Evolutionary conservation across 1,140 invertebrate species (phyloP).

Genomic region (Drosophila eugracilis): DNA sequence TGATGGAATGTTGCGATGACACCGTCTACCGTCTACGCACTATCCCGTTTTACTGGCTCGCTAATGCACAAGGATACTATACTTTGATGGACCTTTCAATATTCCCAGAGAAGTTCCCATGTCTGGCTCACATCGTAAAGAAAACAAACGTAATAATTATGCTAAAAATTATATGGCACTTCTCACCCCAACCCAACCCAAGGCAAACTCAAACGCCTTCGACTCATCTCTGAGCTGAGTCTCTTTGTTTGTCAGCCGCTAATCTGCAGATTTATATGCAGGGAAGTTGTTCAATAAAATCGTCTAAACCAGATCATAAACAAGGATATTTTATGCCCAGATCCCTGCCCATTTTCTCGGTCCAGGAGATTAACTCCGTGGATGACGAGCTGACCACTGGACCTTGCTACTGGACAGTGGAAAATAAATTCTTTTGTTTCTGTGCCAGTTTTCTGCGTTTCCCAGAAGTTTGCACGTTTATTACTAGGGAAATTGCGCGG

Average conservation of each 20-base stretch:
- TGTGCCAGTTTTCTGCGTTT: slow-evolving; percentile 14
- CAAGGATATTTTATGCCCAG: slow-evolving; percentile 79
- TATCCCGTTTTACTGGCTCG: slow-evolving; percentile 54
- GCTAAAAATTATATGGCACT: slow-evolving; percentile 83
- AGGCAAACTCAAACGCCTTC: slow-evolving; percentile 1
- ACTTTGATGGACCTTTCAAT: slow-evolving; percentile 32
- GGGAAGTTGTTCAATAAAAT: slow-evolving; percentile 84
- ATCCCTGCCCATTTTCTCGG: slow-evolving; percentile 51
- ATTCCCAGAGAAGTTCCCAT: slow-evolving; percentile 36
- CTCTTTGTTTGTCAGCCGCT: slow-evolving; percentile 58
- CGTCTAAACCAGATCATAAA: slow-evolving; percentile 83
- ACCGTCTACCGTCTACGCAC: slow-evolving; percentile 39
- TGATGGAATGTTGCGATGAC: slow-evolving; percentile 61
- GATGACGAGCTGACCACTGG: slow-evolving; percentile 52
- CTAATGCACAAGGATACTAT: slow-evolving; percentile 41
- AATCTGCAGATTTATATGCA: slow-evolving; percentile 84
- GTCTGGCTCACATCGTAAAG: slow-evolving; percentile 63
- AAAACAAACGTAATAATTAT: slow-evolving; percentile 83
- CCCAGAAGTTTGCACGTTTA: slow-evolving; percentile 51
- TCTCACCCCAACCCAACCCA: slow-evolving; percentile 75
- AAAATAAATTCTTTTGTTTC: slow-evolving; percentile 35
- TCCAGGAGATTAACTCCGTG: slow-evolving; percentile 52
- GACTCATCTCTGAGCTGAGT: slow-evolving; percentile 20
- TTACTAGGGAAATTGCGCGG: slow-evolving; percentile 54
- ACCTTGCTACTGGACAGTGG: slow-evolving; percentile 6